These are phyloP conservation scores for Crepidodera aurea DNA, from an alignment of 2,888 invertebrate species.

Conservation along the genomic window DNA sequence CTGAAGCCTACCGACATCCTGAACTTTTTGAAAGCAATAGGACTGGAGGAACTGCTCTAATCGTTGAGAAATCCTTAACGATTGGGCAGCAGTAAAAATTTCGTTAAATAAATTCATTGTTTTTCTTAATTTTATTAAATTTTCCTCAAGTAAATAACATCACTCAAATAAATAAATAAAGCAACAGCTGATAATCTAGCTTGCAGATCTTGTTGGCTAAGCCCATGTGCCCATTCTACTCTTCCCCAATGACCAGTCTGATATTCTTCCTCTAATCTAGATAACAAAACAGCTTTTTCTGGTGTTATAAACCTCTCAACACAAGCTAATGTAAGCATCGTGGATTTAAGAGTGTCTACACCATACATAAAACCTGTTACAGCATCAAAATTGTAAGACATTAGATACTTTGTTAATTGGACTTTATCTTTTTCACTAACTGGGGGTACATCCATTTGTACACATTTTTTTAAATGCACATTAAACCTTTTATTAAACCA, in stretches of 20 bases:
- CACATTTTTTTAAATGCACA: conserved; percentile 75
- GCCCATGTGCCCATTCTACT: conserved; percentile 96
- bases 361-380: conserved; percentile 86
- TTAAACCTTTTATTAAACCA: conserved; percentile 88
- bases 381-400: conserved; percentile 83
- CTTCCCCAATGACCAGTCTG: conserved; percentile 87
- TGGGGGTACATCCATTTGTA: conserved; percentile 73
- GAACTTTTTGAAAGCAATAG: no score
- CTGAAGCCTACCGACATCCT: no score
- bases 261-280: conserved; percentile 91
- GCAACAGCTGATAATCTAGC: conserved; percentile 87
- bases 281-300: conserved; percentile 82
- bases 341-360: conserved; percentile 89
- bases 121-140: no score
- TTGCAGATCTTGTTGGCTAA: conserved; percentile 84
- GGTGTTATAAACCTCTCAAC: conserved; percentile 79
- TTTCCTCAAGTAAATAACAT: no score
- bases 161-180: conserved; percentile 85
- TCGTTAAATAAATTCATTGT: no score
- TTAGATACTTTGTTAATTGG: conserved; percentile 76
- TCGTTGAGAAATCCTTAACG: no score
- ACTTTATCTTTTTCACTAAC: conserved; percentile 73
- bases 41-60: no score
- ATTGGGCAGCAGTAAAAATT: no score
- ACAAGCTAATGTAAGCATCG: conserved; percentile 85